Evolutionary conservation across 2,113 vertebrate species (phyloP), one percentile per base, ranked within the genome.

Genomic region (Speoplatyrhinus poulsoni): DNA sequence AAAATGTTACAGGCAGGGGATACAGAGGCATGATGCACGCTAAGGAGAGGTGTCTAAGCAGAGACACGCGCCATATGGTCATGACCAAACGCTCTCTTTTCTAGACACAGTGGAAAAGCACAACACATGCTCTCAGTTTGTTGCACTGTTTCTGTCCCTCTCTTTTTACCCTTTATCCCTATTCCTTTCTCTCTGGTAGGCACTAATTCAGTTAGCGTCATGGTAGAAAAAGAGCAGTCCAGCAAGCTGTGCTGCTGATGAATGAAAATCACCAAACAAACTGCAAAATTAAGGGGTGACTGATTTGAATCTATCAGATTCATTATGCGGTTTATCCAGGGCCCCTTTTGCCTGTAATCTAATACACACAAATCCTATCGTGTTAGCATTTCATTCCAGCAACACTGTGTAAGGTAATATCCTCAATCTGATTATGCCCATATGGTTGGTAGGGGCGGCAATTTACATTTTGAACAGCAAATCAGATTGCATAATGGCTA

Each of bases 311-410:
- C 85, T 83, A 86, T 90, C 75, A 87, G 76, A 85, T 89, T 90
- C 88, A 90, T 92, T 90, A 91, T 83, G 64, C 77, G 61, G 67
- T 71, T 84, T 82, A 84, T 80, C 79, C 80, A 69, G 57, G 85
- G 81, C 84, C 87, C 78, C 80, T 69, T 58, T 80, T 82, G 48
- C 58, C 46, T 17, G 73, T 91, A 91, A 92, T 90, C 86, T 81
- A 91, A 90, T 91, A 83, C 85, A 80, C 76, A 79, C 81, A 84
- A 86, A 90, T 89, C 86, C 88, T 72, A 89, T 85, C 77, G 77
- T 86, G 88, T 88, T 91, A 79, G 82, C 89, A 88, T 91, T 92
- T 92, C 84, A 91, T 92, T 92, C 77, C 75, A 58, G 82, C 70
- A 67, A 77, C 82, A 86, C 75, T 88, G 81, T 83, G 78, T 79